Evolutionary conservation across 64 coral and sea anemone genomes (phyloP).

Genomic region (Dendronephthya gigantea): DNA sequence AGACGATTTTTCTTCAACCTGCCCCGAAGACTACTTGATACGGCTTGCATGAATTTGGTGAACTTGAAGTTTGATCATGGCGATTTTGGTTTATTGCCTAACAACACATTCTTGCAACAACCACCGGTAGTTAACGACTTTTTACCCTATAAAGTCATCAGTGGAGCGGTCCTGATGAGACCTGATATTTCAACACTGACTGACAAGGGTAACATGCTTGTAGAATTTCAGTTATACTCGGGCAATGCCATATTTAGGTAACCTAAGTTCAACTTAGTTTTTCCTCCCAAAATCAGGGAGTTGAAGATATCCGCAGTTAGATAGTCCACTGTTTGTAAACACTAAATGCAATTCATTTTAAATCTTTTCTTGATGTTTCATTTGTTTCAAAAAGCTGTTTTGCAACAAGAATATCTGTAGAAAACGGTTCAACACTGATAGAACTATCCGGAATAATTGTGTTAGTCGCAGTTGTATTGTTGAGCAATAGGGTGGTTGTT

Average conservation of each 20-base stretch:
- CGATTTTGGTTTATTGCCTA: conserved; percentile 31
- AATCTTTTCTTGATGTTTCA: too few species aligned
- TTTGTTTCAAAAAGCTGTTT: too few species aligned
- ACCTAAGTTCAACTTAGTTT: too few species aligned
- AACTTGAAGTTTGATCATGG: conserved; percentile 41
- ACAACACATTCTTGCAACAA: conserved; percentile 28
- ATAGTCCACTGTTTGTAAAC: too few species aligned
- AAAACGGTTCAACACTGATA: background rate
- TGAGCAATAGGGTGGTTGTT: too few species aligned
- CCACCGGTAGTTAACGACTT: conserved; percentile 57
- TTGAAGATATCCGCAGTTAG: too few species aligned
- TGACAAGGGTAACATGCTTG: background rate
- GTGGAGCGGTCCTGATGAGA: conserved; percentile 44
- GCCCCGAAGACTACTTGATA: conserved; percentile 13
- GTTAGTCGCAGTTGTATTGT: background rate
- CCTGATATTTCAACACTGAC: conserved; percentile 42
- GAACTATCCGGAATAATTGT: background rate
- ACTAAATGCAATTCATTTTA: too few species aligned
- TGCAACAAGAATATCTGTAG: too few species aligned
- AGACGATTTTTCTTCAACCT: conserved; percentile 38
- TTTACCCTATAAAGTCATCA: conserved; percentile 45
- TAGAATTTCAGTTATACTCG: too few species aligned
- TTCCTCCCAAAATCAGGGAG: too few species aligned
- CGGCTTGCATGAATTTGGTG: conserved; percentile 10
- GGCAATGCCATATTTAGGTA: too few species aligned